Base-by-base conservation (phyloP, 2,797 vertebrate genomes). In the Anabacerthia variegaticeps region DNA sequence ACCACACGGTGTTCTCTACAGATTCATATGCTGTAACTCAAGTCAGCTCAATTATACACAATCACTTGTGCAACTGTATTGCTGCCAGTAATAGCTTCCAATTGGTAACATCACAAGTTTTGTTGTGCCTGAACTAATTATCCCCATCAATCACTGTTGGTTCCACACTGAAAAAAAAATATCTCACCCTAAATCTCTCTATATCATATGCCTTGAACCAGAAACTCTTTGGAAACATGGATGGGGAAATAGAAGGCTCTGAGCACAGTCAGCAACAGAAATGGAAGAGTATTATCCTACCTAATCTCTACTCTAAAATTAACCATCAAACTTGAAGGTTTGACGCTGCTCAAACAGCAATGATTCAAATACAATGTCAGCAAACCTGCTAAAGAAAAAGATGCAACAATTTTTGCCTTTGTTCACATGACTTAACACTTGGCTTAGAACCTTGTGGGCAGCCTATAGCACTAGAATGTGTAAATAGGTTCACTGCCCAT, bases 121-220 rank as follows among this genome's bases (percentile, higher is more conserved):
- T 87, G 63, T 71, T 91, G 63, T 87, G 71, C 56, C 78, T 88
- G 26, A 87, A 77, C 54, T 95, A 51, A 75, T 89, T 82, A 85
- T 56, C 48, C 74, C 82, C 51, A 79, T 89, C 84, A 69, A 52
- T 71, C 71, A 82, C 26, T 59, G 39, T 46, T 85, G n/a, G 18
- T 61, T 96, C 55, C 41, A 73, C 36, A 49, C 11, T 23, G 12
- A 37, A 48, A 55, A 85, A 43, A 55, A 85, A 69, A 34, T 24
- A 44, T 28, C 2, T 5, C 20, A 41, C 18, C 6, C 28, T 55
- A 49, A 39, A 34, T 71, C 30, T 82, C 51, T 67, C 43, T 58
- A 1, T 14, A 66, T 44, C 21, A 15, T 7, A 56, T 8, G 44
- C 41, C 14, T 79, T 37, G 63, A 93, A 49, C 15, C 7, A 89